Conservation (phyloP, 2,888 invertebrate species). For the Drosophila cognata region DNA sequence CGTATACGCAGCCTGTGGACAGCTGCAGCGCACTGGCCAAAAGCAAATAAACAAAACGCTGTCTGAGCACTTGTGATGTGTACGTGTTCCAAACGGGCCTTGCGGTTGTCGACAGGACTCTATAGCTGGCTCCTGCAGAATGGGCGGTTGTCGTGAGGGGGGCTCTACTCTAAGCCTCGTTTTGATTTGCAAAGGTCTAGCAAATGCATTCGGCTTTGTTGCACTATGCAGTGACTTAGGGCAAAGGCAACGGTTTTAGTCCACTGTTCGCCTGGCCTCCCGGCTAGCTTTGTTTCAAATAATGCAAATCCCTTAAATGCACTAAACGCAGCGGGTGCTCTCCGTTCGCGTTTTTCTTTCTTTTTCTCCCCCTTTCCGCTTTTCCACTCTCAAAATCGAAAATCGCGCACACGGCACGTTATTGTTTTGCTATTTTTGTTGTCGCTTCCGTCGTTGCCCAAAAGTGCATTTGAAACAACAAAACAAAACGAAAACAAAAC, state of each 20-base stretch:
- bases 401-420: constrained; percentile 65
- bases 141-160: constrained; percentile 11
- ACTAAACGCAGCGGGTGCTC: constrained; percentile 63
- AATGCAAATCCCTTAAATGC: constrained; percentile 77
- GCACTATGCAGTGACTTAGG: constrained; percentile 34
- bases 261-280: constrained; percentile 2
- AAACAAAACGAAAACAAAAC: neutral
- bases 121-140: neutral
- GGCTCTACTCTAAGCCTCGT: constrained; percentile 44
- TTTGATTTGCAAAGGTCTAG: constrained; percentile 60
- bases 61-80: constrained; percentile 55
- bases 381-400: constrained; percentile 49
- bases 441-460: constrained; percentile 44
- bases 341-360: constrained; percentile 5
- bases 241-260: constrained; percentile 22
- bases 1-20: constrained; percentile 61
- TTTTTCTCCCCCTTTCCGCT: neutral
- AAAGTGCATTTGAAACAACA: constrained; percentile 37
- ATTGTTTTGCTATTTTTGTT: constrained; percentile 41
- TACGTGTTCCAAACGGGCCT: constrained; percentile 66
- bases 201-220: constrained; percentile 57
- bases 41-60: constrained; percentile 70
- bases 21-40: constrained; percentile 24
- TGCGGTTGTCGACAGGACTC: constrained; percentile 14
- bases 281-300: constrained; percentile 59